These are phyloP conservation scores for Falco novaeseelandiae DNA, from an alignment of 2,797 vertebrate genomes.

Conservation along the genomic window DNA sequence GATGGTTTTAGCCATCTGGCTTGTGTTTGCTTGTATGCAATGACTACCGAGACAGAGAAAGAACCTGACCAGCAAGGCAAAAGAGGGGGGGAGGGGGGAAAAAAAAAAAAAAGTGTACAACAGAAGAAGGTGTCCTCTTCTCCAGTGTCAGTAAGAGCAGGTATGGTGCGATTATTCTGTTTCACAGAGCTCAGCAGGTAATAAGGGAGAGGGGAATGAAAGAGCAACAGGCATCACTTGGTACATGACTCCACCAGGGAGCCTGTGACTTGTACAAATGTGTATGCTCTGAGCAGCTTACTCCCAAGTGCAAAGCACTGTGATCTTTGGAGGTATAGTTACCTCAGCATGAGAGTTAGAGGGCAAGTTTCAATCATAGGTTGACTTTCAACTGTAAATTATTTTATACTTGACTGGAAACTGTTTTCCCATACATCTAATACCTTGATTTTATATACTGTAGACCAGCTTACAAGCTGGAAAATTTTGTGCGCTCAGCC, in stretches of 20 bases:
- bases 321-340: neutral
- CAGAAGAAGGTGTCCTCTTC: neutral
- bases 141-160: neutral
- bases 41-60: neutral
- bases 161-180: neutral
- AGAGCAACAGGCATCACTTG: neutral
- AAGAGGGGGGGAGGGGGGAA: neutral
- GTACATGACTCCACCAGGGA: neutral
- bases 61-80: slow-evolving; percentile 9
- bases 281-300: neutral
- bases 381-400: neutral
- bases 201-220: neutral
- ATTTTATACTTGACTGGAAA: neutral
- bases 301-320: neutral
- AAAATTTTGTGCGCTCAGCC: neutral
- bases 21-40: neutral
- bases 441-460: neutral
- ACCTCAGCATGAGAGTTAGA: neutral
- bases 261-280: neutral
- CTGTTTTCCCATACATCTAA: neutral
- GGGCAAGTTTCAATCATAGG: neutral
- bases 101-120: neutral
- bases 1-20: slow-evolving; percentile 42
- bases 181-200: neutral
- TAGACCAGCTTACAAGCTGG: neutral